Base-by-base conservation (phyloP, 2,797 vertebrate genomes). In the Paramormyrops hopkinsi region DNA sequence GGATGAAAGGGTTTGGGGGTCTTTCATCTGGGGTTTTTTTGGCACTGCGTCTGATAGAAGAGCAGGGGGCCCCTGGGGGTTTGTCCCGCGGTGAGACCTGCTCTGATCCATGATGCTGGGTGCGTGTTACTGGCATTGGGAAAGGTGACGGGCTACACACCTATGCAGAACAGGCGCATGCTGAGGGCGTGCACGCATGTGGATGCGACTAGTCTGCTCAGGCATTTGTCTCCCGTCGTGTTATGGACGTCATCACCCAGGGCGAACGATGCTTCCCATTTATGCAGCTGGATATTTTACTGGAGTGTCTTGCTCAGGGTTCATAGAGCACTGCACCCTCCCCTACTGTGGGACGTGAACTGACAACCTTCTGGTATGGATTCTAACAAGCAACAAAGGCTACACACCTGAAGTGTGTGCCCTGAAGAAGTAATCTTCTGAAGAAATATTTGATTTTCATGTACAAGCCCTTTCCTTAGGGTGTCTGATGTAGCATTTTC, bases 21-120 rank as follows among this genome's bases (percentile, higher is more conserved):
- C 89, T 89, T 89, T 89, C 51, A 89, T 89, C 89, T 86, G 84
- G 37, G 84, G 6, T 14, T 1, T 46, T 69, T 89, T 87, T 87
- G 84, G 89, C 84, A 86, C 84, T n/a, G 69, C 37, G 56, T 86
- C 84, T 86, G 19, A 59, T 41, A 44, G 73, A 79, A 19, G 73
- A 79, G 22, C 33, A n/a, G 37, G n/a, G 37, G 56, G 88, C 2
- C 37, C 41, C 73, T n/a, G 14, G 44, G 53, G 2, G 9, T n/a
- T 79, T 41, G 37, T 50, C 12, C 88, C 44, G 19, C 79, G 7
- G 84, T 29, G 29, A 37, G 51, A 17, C 29, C 4, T 14, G 51
- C 51, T 54, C 50, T 33, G 25, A 54, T 86, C 29, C 29, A 6
- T 37, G 46, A 51, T 25, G 46, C n/a, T 25, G 22, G 83, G 19